These are phyloP conservation scores for Carterocephalus palaemon DNA, from an alignment of 2,888 invertebrate species.

Conservation along the genomic window DNA sequence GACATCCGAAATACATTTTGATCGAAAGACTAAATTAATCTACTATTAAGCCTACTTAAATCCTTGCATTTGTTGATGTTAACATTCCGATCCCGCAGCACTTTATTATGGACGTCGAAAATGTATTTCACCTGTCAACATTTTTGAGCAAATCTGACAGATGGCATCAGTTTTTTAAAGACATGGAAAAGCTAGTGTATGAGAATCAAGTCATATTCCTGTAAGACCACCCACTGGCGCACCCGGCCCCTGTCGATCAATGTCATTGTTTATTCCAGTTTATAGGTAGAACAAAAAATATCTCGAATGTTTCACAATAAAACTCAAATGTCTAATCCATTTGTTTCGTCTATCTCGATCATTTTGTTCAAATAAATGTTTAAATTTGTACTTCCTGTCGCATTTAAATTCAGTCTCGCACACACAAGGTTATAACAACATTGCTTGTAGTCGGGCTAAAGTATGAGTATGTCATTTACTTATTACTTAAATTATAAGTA, in stretches of 20 bases:
- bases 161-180: slow-evolving; percentile 30
- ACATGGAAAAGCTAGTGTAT: slow-evolving; percentile 31
- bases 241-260: slow-evolving; percentile 53
- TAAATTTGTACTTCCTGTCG: no score
- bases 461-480: no score
- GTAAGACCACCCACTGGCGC: slow-evolving; percentile 41
- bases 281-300: slow-evolving; percentile 47
- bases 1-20: no score
- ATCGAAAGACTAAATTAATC: no score
- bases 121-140: slow-evolving; percentile 28
- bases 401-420: no score
- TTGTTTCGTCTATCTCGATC: slow-evolving; percentile 19
- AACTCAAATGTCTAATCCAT: slow-evolving; percentile 27
- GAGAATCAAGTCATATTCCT: slow-evolving; percentile 36
- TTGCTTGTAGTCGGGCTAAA: no score
- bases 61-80: slow-evolving; percentile 7
- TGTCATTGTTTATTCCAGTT: slow-evolving; percentile 51
- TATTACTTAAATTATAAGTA: no score
- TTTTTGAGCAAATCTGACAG: slow-evolving; percentile 28
- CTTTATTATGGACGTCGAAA: slow-evolving; percentile 4
- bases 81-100: slow-evolving; percentile 20
- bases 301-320: slow-evolving; percentile 40
- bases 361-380: no score
- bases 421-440: no score
- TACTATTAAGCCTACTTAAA: no score